Evolutionary conservation across 1,140 invertebrate genomes (phyloP), one percentile per base, ranked within the genome.

Genomic region (Drosophila aff.): DNA sequence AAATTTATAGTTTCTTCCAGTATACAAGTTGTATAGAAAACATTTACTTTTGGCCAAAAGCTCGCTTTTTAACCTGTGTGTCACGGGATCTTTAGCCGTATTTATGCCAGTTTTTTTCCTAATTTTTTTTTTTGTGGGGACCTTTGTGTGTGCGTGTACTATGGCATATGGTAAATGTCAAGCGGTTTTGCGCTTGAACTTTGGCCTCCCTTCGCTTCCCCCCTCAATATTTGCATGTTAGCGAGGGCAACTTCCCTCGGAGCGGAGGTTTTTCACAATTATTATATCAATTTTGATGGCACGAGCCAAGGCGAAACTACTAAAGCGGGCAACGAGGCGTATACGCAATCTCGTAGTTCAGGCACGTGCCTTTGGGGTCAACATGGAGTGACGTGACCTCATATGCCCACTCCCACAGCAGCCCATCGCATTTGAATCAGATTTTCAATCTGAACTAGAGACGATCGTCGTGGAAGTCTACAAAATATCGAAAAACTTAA

Each of bases 201-300:
- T 62, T 78, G 57, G 68, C 75, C 75, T 78, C 64, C 47, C 47
- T 33, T 23, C 16, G n/a, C 46, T 6, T 13, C 15, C 23, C 38
- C 60, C 23, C 18, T 16, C 67, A 28, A 59, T 49, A 74, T 74
- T 74, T 73, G 55, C 71, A 74, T 74, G 68, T 38, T 23, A 31
- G 55, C 68, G 71, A 61, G 71, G 71, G 52, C 67, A 71, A 71
- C 55, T 73, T 73, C 38, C 26, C 41, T 64, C 9, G 33, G 21
- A 40, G 66, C 69, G 44, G 38, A 71, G 46, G 40, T 46, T 71
- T 73, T 59, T 18, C 69, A 71, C 69, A 57, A 75, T 75, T 75
- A 75, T 74, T 75, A 63, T 63, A 75, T 75, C 49, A 75, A 75
- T 74, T 75, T 75, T 44, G 38, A 57, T 64, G 72, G 71, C 71